Percentiles rank a stretch among this genome's conserved stretches.
These are phyloP conservation scores for Sciurus carolinensis DNA, from an alignment of 2,797 vertebrate species.

Conservation along the genomic window DNA sequence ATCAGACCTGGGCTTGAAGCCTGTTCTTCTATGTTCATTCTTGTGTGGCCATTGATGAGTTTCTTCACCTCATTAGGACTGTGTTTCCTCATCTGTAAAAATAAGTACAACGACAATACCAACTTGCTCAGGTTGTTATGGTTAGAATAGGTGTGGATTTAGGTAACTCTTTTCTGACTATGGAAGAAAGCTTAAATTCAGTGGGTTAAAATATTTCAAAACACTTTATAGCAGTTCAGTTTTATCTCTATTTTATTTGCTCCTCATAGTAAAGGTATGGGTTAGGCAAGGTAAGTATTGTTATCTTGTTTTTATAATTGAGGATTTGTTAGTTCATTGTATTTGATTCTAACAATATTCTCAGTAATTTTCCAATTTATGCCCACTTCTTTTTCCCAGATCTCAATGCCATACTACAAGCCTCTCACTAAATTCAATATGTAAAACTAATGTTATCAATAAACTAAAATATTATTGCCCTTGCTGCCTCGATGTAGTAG, in stretches of 20 bases:
- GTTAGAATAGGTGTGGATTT: slow-evolving; percentile 17
- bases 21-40: not conserved
- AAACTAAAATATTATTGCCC: not conserved
- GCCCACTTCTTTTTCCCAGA: not conserved
- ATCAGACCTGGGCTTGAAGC: not conserved
- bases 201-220: not conserved
- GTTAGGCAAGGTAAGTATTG: not conserved
- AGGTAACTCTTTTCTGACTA: not conserved
- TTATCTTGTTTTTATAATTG: slow-evolving; percentile 14
- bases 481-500: not conserved
- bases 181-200: slow-evolving; percentile 58
- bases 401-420: not conserved
- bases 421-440: not conserved
- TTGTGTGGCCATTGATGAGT: not conserved
- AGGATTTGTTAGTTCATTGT: slow-evolving; percentile 28
- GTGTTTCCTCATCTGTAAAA: slow-evolving; percentile 6
- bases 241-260: slow-evolving; percentile 39
- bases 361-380: slow-evolving; percentile 35
- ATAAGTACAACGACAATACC: not conserved
- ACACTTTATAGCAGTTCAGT: not conserved
- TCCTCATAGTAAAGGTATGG: not conserved
- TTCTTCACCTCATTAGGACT: not conserved
- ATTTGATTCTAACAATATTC: not conserved
- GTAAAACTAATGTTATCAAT: not conserved
- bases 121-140: not conserved